Percentiles rank a stretch among this genome's conserved stretches.
Conservation (phyloP, 2,888 invertebrate genomes). For the Agriopis marginaria region DNA sequence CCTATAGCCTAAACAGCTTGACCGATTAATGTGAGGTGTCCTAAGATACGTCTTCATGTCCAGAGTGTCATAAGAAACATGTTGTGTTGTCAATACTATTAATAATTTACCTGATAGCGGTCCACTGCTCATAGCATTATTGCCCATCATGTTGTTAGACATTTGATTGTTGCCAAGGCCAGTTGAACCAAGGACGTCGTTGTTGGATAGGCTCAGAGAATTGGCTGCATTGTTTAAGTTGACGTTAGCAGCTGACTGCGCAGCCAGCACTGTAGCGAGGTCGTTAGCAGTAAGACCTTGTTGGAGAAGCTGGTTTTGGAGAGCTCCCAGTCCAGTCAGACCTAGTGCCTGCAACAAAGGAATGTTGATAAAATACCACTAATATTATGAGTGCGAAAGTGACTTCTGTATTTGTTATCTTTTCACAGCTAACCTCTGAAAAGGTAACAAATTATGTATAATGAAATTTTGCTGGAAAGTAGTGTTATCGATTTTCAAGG, state of each 20-base stretch:
- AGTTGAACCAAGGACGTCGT: constrained; percentile 56
- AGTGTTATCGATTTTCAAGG: no score
- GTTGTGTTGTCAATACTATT: no score
- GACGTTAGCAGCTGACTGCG: constrained; percentile 64
- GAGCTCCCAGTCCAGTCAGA: constrained; percentile 77
- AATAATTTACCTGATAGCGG: constrained; percentile 67
- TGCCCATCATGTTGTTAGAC: constrained; percentile 62
- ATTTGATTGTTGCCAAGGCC: constrained; percentile 61
- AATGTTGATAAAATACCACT: neutral
- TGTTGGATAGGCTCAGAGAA: constrained; percentile 58
- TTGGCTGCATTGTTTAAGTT: constrained; percentile 66
- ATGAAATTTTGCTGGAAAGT: no score
- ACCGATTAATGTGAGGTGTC: no score
- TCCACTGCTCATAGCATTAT: constrained; percentile 70
- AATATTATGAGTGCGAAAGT: neutral
- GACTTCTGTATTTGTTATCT: neutral
- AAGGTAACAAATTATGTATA: no score
- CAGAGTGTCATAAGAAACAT: no score
- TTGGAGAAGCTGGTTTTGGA: constrained; percentile 81
- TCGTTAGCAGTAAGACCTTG: constrained; percentile 81
- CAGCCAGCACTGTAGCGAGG: constrained; percentile 73
- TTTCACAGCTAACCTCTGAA: no score
- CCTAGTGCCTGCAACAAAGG: constrained; percentile 72
- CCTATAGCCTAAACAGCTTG: no score
- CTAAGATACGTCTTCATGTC: no score